phyloP scores from a whole-genome alignment of 2,113 vertebrate genomes.

The Dicerorhinus sumatrensis region DNA sequence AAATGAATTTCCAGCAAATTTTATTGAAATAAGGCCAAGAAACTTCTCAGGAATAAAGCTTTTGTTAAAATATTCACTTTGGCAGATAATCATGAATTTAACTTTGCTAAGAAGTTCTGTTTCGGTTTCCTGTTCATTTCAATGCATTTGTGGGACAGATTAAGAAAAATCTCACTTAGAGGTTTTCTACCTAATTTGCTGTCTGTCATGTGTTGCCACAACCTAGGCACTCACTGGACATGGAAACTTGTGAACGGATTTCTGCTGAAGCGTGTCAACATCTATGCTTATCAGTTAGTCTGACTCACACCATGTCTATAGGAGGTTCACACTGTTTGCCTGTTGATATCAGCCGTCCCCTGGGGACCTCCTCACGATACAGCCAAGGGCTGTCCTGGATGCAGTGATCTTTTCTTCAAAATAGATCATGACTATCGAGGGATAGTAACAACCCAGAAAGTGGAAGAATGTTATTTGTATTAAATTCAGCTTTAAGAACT shows the following conservation, averaged over 20 bases:
- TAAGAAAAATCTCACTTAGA: not conserved
- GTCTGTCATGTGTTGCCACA: not conserved
- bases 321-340: not conserved
- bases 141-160: not conserved
- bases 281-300: not conserved
- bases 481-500: not conserved
- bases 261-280: not conserved
- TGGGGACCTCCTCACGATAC: no score
- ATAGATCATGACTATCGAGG: not conserved
- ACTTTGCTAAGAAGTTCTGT: not conserved
- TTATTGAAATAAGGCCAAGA: not conserved
- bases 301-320: not conserved
- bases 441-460: not conserved
- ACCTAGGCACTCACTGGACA: not conserved
- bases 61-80: not conserved
- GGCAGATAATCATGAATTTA: not conserved
- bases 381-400: not conserved
- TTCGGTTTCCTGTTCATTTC: not conserved
- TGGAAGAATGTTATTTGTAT: not conserved
- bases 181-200: not conserved
- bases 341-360: not conserved
- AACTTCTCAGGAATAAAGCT: not conserved
- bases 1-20: not conserved
- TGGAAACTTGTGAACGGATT: not conserved
- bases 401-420: not conserved